Conservation (phyloP, 2,888 invertebrate genomes). For the Augiades crinisus region DNA sequence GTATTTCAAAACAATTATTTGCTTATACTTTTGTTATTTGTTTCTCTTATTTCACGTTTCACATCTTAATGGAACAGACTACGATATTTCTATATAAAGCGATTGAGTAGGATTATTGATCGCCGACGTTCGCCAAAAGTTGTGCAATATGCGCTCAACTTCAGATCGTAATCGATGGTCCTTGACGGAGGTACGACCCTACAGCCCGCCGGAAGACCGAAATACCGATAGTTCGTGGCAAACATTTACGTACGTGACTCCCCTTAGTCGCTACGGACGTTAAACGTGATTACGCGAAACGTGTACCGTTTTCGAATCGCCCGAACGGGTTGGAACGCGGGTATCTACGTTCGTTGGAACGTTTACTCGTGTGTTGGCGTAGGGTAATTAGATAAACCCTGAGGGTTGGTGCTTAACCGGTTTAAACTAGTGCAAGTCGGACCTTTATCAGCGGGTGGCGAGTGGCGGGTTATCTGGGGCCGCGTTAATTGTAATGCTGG, state of each 20-base stretch:
- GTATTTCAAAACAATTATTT: too few species aligned
- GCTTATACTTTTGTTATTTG: neutral
- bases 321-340: conserved; percentile 44
- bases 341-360: conserved; percentile 36
- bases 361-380: conserved; percentile 52
- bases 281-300: conserved; percentile 51
- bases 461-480: conserved; percentile 77
- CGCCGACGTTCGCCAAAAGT: conserved; percentile 51
- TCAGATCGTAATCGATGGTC: conserved; percentile 69
- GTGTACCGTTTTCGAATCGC: conserved; percentile 47
- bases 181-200: conserved; percentile 54
- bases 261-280: conserved; percentile 45
- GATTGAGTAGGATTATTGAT: conserved; percentile 57
- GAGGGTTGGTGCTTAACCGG: conserved; percentile 75
- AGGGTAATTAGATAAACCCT: conserved; percentile 79
- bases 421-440: conserved; percentile 72
- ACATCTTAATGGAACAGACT: neutral
- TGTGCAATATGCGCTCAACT: conserved; percentile 67
- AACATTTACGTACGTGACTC: conserved; percentile 72
- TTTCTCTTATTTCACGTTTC: neutral
- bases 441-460: conserved; percentile 79
- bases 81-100: conserved; percentile 38
- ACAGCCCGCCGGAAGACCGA: conserved; percentile 53
- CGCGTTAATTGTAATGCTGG: conserved; percentile 79
- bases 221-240: conserved; percentile 58